Evolutionary conservation across 2,797 vertebrate genomes (phyloP), one percentile per base, ranked within the genome.

Genomic region (Coregonus ussuriensis): DNA sequence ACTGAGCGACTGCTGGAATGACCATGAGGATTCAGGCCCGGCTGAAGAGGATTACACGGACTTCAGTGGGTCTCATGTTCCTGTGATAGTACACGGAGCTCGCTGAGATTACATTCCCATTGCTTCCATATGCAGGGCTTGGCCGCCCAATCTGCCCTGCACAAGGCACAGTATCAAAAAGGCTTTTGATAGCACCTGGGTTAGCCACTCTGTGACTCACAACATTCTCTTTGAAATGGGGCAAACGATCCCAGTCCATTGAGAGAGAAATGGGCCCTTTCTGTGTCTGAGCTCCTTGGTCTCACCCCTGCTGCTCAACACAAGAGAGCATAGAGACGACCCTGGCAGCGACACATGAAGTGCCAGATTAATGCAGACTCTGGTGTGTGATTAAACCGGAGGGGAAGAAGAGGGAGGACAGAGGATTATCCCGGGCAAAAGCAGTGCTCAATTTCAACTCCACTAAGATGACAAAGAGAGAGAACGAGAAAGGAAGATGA

Each of bases 401-500:
- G 66, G 65, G 18, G 59, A 65, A 21, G 18, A 59, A 52, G 41
- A 25, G 18, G 11, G 4, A 56, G 25, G 33, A 21, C 25, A 31
- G 66, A 54, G 66, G 15, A 86, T 82, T 63, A 63, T 11, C n/a
- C 59, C 3, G 1, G 59, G 15, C 62, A 77, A 74, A 72, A 79
- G 67, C 66, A 52, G 70, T 74, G 56, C 54, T 66, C 74, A 70
- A 84, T 76, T 80, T 82, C 75, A 85, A 76, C 73, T 81, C 75
- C 35, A 77, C 74, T 56, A 51, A 72, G 16, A 69, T 53, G 54
- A 79, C 59, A 62, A 47, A 47, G 41, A 13, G 41, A 47, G 41
- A 47, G 21, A 79, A 14, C 16, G n/a, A 65, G 67, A 65, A 54
- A 69, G 52, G 83, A 47, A 73, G 18, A 47, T 11, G 11, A 9